Percentiles rank a stretch among this genome's conserved stretches.
Evolutionary conservation across 2,888 invertebrate genomes (phyloP).

Genomic region (Dynastes hyllus): DNA sequence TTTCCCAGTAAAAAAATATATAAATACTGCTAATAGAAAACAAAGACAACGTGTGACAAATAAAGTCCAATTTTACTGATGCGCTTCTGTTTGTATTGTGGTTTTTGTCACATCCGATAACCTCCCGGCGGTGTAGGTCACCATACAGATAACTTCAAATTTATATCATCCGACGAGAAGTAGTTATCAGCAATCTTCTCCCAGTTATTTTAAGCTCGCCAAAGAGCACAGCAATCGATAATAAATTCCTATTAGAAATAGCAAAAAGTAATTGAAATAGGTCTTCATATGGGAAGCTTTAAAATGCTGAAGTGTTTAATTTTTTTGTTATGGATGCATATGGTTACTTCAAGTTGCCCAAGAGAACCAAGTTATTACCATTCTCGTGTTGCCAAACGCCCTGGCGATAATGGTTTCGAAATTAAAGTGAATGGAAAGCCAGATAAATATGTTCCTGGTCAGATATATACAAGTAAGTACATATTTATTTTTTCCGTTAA

Average conservation of each 20-base stretch:
- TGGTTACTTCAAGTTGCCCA: conserved; percentile 66
- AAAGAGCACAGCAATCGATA: neutral
- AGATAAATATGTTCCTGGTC: conserved; percentile 87
- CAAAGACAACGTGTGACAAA: conserved; percentile 9
- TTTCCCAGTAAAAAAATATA: neutral
- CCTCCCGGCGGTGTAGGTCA: conserved; percentile 15
- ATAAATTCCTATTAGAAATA: neutral
- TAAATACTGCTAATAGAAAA: neutral
- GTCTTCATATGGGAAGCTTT: neutral
- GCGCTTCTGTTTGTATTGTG: conserved; percentile 13
- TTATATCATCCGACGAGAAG: conserved; percentile 14
- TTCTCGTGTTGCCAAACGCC: conserved; percentile 74
- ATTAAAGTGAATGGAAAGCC: conserved; percentile 86
- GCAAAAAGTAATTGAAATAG: neutral
- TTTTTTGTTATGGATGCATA: conserved; percentile 48
- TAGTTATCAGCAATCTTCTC: conserved; percentile 12
- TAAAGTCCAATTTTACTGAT: conserved; percentile 40
- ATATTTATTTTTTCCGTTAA: neutral
- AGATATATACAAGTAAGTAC: conserved; percentile 84
- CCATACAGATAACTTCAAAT: conserved; percentile 18
- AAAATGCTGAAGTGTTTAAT: conserved; percentile 39
- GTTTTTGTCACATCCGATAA: conserved; percentile 32
- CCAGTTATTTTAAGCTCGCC: neutral
- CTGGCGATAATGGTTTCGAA: conserved; percentile 91
- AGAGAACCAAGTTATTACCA: conserved; percentile 71